Base-by-base conservation (phyloP, 92 coral and sea anemone species). In the Paramuricea clavata region DNA sequence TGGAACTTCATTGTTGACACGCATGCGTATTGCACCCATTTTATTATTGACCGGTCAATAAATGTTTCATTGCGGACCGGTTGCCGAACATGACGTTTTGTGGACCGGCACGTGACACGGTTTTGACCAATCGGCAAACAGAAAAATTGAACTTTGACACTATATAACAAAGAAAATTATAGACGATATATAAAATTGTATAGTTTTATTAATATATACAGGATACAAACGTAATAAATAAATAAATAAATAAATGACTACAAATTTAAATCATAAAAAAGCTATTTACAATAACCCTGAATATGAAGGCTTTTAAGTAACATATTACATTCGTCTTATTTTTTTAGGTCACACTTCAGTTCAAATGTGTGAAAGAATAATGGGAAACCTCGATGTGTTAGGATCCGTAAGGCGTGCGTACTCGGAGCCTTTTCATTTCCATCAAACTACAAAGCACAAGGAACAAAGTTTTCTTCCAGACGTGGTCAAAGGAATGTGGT, bases 171-270 rank as follows among this genome's bases (percentile, higher is more conserved):
- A 36, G 42, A 36, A 36, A 36, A 36, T 36, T 36, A 36, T 36
- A 36, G 8, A 36, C 42, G 42, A 36, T 1, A 47, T 47, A 52
- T 26, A 77, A 71, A 47, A 34, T 25, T 52, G 23, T 27, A 11
- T 70, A 82, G 21, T 32, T 33, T 32, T 60, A 77, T 76, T 78
- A 77, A 61, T 1, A 76, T 61, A 49, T 86, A 62, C 60, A 41
- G 78, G 44, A 86, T 36, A 36, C 8, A 36, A 36, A 36, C 42
- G 42, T n/a, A n/a, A n/a, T n/a, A n/a, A n/a, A n/a, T n/a, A n/a
- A n/a, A n/a, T 36, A 36, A 10, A 47, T 47, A 47, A 47, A 15
- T 8, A 47, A 47, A 2, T 47, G 19, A 47, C 54, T 2, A 36
- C 42, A 36, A 36, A 36, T 36, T 36, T 2, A 56, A 56, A 56